Percentiles rank a stretch among this genome's conserved stretches.
These are phyloP conservation scores for Urocitellus parryii DNA, from an alignment of 2,113 vertebrate species.

Conservation along the genomic window DNA sequence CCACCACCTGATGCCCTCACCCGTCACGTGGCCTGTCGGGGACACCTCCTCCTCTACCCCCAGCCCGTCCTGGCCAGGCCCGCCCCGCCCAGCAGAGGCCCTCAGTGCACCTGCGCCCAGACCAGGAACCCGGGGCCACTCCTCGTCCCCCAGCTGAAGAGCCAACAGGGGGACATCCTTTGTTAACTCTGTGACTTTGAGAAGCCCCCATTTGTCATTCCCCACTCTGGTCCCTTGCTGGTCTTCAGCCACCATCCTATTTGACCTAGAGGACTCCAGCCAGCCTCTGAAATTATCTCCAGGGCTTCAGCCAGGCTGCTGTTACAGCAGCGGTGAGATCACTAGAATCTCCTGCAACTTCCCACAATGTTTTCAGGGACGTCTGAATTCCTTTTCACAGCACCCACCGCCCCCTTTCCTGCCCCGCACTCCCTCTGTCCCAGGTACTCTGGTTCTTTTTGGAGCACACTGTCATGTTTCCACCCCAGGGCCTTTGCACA, in stretches of 20 bases:
- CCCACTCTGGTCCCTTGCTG: neutral
- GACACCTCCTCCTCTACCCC: too few species aligned
- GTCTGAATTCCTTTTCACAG: neutral
- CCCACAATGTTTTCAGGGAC: neutral
- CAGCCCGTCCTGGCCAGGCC: rapidly evolving
- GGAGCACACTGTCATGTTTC: neutral
- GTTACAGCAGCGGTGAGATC: neutral
- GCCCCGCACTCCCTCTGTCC: neutral
- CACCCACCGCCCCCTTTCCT: rapidly evolving
- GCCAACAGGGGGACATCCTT: neutral
- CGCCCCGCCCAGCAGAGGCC: rapidly evolving
- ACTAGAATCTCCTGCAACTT: neutral
- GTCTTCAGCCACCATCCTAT: neutral
- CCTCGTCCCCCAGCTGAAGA: neutral
- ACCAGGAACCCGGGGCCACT: neutral
- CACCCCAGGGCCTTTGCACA: neutral
- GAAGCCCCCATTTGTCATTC: neutral
- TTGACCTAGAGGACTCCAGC: neutral
- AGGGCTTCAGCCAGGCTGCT: neutral
- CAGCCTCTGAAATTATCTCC: neutral
- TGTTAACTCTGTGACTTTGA: neutral
- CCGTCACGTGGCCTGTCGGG: neutral
- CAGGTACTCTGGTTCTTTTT: too few species aligned
- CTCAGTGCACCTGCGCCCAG: neutral
- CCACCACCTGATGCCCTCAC: rapidly evolving